Evolutionary conservation across 2,888 invertebrate species (phyloP).

Genomic region (Drosophila limbata): DNA sequence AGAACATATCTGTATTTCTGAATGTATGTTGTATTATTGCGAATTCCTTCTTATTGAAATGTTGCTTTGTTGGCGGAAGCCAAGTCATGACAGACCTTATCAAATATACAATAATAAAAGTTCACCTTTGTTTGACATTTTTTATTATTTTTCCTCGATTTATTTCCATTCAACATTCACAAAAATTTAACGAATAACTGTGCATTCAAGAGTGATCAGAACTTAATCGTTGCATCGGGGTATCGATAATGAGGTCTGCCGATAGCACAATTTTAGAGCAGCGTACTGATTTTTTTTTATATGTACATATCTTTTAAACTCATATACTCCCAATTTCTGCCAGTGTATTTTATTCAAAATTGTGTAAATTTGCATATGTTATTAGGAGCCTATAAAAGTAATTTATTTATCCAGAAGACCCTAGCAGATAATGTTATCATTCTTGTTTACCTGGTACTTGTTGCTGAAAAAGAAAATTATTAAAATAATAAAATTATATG

Average conservation of each 20-base stretch:
- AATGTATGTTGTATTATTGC: background rate
- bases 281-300: background rate
- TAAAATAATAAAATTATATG: background rate
- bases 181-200: background rate
- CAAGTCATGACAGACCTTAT: background rate
- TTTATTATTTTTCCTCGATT: background rate
- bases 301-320: too few species aligned
- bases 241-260: background rate
- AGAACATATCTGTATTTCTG: background rate
- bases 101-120: background rate
- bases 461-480: too few species aligned
- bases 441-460: too few species aligned
- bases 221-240: background rate
- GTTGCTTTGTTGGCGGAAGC: background rate
- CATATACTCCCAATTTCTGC: background rate
- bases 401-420: too few species aligned
- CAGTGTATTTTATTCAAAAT: background rate
- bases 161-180: background rate
- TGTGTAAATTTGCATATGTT: background rate
- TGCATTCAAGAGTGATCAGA: background rate
- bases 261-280: background rate
- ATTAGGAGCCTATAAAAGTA: too few species aligned
- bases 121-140: background rate
- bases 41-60: background rate
- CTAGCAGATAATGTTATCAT: too few species aligned